Conservation (phyloP, 2,888 invertebrate genomes). For the Fragum whitleyi region DNA sequence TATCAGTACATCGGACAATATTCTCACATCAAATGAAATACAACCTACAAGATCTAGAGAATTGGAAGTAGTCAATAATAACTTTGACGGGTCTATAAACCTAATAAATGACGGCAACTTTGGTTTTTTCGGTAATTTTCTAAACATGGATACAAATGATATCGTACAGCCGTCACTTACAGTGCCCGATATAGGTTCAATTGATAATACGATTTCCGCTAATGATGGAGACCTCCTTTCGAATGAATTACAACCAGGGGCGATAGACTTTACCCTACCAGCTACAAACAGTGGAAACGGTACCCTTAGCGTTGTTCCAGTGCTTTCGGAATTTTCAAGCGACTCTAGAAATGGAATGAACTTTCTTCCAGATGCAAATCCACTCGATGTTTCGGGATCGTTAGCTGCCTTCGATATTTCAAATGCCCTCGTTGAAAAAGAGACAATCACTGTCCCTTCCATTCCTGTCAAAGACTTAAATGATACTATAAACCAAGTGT, state of each 20-base stretch:
- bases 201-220: not conserved
- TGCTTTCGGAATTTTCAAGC: not conserved
- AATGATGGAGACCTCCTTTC: not conserved
- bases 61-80: too few species aligned
- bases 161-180: not conserved
- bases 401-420: not conserved
- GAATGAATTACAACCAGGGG: not conserved
- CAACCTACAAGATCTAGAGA: too few species aligned
- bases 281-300: not conserved
- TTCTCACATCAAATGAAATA: too few species aligned
- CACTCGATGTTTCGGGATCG: not conserved
- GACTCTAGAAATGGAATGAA: not conserved
- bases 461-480: too few species aligned
- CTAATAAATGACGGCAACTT: constrained; percentile 1
- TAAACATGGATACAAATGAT: constrained; percentile 15
- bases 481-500: too few species aligned
- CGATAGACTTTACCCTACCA: not conserved
- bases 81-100: too few species aligned
- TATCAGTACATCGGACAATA: too few species aligned
- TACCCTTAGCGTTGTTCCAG: not conserved
- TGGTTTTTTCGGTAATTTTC: constrained; percentile 17
- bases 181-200: not conserved
- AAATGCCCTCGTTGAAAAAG: not conserved
- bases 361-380: not conserved
- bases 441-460: not conserved